Evolutionary conservation across 2,888 invertebrate species (phyloP).

Genomic region (Tetheella fluctuosa): DNA sequence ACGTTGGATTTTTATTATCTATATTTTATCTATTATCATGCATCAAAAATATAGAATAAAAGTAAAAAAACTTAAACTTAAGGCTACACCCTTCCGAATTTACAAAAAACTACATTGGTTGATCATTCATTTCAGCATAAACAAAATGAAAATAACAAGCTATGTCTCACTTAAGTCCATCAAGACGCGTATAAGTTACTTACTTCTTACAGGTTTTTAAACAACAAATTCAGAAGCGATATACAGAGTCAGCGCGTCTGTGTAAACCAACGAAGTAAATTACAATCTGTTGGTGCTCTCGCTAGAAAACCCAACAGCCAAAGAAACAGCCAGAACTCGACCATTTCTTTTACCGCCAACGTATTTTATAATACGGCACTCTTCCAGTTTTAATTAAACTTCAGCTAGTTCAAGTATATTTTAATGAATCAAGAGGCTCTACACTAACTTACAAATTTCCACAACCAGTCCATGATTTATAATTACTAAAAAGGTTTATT

Average conservation of each 20-base stretch:
- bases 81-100: too few relatives aligned
- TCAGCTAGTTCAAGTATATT: constrained; percentile 54
- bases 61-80: too few relatives aligned
- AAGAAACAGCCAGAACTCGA: constrained; percentile 43
- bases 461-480: not conserved
- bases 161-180: not conserved
- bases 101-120: too few relatives aligned
- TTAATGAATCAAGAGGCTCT: constrained; percentile 46
- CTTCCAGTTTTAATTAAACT: constrained; percentile 73
- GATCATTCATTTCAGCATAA: too few relatives aligned
- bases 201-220: not conserved
- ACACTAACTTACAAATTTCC: constrained; percentile 30
- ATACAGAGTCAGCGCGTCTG: not conserved
- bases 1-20: too few relatives aligned
- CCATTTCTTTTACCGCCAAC: constrained; percentile 41
- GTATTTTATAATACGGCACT: constrained; percentile 56
- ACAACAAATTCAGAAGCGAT: not conserved
- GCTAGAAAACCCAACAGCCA: constrained; percentile 19
- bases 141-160: not conserved
- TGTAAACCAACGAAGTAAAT: constrained; percentile 15
- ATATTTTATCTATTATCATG: too few relatives aligned
- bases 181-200: not conserved
- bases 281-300: constrained; percentile 18
- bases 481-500: constrained; percentile 1
- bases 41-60: too few relatives aligned